phyloP scores from a whole-genome alignment of 2,797 vertebrate genomes.

The Intellagama lesueurii region DNA sequence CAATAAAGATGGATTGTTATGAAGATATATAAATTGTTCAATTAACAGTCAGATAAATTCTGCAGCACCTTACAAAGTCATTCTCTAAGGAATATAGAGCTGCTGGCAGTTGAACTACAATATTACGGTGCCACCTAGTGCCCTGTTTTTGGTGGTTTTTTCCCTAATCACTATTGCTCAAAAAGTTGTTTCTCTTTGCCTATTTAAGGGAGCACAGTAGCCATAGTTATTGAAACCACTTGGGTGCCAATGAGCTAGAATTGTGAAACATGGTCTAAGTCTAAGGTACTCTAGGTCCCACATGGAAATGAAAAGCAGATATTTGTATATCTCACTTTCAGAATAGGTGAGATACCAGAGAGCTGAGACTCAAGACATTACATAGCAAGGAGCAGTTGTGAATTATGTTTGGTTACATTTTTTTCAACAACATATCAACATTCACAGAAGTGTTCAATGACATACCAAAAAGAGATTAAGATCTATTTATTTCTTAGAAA shows the following conservation, averaged over 20 bases:
- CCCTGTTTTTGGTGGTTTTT: constrained; percentile 39
- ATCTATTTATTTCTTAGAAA: neutral
- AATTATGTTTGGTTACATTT: neutral
- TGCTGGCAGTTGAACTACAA: constrained; percentile 65
- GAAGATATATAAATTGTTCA: constrained; percentile 51
- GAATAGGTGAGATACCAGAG: neutral
- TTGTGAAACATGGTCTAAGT: too few species aligned
- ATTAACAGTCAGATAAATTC: constrained; percentile 39
- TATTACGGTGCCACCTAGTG: constrained; percentile 82
- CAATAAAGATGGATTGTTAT: constrained; percentile 44
- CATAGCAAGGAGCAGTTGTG: neutral
- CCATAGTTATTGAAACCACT: neutral
- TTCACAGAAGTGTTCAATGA: neutral
- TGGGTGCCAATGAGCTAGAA: neutral
- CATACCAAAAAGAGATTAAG: neutral
- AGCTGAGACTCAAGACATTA: neutral
- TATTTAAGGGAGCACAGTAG: neutral
- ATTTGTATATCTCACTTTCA: neutral
- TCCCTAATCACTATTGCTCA: neutral
- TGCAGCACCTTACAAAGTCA: constrained; percentile 16
- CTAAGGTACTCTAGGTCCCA: neutral
- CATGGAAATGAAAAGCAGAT: neutral
- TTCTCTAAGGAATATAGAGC: constrained; percentile 16
- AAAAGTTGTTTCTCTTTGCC: neutral
- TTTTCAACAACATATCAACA: neutral